A percentile compares a stretch with the other conserved stretches of the same genome.
Evolutionary conservation across 2,888 invertebrate species (phyloP).

Genomic region (Tupiocoris notatus): DNA sequence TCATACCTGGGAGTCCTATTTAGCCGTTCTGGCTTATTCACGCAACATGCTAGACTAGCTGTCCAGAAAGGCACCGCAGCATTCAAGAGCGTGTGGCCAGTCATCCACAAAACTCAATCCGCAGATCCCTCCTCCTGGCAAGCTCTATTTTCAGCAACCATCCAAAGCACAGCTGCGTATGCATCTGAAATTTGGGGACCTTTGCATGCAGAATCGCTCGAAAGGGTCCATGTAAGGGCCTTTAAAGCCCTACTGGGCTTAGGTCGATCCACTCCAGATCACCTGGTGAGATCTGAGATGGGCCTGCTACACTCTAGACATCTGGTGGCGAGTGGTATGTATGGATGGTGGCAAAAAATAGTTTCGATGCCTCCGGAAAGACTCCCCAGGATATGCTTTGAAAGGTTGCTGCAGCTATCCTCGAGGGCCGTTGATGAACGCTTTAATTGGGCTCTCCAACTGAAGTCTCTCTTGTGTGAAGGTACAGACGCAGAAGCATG

Average conservation of each 20-base stretch:
- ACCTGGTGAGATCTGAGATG: not conserved
- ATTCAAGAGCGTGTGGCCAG: not conserved
- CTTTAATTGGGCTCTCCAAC: not conserved
- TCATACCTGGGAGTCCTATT: not conserved
- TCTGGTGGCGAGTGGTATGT: not conserved
- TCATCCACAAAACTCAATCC: not conserved
- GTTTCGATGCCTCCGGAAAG: not conserved
- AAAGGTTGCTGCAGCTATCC: not conserved
- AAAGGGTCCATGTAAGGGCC: not conserved
- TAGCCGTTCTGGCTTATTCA: not conserved
- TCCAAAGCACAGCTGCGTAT: not conserved
- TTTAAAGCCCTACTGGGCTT: not conserved
- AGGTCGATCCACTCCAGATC: not conserved
- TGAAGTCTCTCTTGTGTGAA: not conserved
- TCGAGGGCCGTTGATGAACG: not conserved
- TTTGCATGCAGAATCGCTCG: not conserved
- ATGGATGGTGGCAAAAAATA: not conserved
- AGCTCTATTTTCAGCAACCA: not conserved
- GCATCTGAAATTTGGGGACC: not conserved
- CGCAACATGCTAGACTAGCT: not conserved
- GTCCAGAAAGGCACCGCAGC: not conserved
- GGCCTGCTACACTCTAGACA: not conserved
- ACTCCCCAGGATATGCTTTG: not conserved
- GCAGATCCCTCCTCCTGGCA: not conserved
- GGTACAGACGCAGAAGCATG: not conserved